phyloP scores from a whole-genome alignment of 2,888 invertebrate species.

The Gastrophysa polygoni region DNA sequence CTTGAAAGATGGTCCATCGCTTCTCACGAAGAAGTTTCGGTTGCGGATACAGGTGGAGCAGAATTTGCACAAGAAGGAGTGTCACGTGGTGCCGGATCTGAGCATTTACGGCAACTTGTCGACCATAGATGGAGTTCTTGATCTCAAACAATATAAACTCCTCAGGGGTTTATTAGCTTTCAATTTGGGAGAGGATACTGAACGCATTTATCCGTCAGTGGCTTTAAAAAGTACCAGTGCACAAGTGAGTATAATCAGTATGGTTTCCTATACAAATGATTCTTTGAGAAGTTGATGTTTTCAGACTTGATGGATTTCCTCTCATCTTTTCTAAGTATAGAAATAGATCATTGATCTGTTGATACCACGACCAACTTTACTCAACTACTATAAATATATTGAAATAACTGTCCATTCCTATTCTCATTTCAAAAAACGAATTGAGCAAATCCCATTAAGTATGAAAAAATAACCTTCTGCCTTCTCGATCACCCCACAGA shows the following conservation, averaged over 20 bases:
- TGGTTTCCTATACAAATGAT: no score
- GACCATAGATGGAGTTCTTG: slow-evolving; percentile 81
- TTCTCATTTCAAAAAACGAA: no score
- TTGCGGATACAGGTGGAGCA: slow-evolving; percentile 81
- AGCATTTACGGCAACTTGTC: slow-evolving; percentile 84
- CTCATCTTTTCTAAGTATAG: no score
- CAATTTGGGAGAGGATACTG: slow-evolving; percentile 87
- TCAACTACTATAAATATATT: no score
- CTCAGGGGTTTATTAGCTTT: slow-evolving; percentile 85
- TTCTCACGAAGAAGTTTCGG: slow-evolving; percentile 83
- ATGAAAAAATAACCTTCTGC: no score
- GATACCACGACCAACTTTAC: no score
- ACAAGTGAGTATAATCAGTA: slow-evolving; percentile 46
- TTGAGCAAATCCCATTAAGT: no score
- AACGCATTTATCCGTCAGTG: slow-evolving; percentile 63
- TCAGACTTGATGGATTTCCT: no score
- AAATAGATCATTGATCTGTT: no score
- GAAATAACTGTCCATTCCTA: no score
- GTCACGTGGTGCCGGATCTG: slow-evolving; percentile 75
- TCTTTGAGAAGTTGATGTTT: no score
- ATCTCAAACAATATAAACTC: slow-evolving; percentile 84
- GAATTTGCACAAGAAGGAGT: slow-evolving; percentile 70
- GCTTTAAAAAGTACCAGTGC: slow-evolving; percentile 44
- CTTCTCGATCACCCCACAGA: no score
- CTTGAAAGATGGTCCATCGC: slow-evolving; percentile 66